Evolutionary conservation across 2,797 vertebrate genomes (phyloP).

Genomic region (Notoglanidium macrostoma): DNA sequence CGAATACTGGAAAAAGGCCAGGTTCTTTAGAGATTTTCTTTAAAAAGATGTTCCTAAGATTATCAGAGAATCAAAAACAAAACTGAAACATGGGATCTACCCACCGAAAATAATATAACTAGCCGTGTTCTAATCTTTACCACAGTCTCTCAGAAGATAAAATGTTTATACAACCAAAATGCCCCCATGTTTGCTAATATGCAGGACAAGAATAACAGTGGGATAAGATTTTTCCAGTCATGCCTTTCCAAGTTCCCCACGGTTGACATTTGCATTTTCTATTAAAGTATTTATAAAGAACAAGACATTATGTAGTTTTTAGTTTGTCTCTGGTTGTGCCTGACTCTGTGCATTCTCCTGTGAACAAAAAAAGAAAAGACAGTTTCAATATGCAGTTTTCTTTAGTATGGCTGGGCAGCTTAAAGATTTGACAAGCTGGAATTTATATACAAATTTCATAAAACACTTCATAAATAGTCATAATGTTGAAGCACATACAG

Average conservation of each 20-base stretch:
- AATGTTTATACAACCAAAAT: not conserved
- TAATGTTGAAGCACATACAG: not conserved
- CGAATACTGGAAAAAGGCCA: not conserved
- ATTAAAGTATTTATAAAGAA: not conserved
- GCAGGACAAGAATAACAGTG: not conserved
- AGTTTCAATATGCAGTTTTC: not conserved
- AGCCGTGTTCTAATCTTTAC: too few species aligned
- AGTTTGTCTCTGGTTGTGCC: not conserved
- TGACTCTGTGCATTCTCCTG: not conserved
- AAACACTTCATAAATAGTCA: not conserved
- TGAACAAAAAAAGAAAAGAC: not conserved
- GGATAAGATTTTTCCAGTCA: too few species aligned
- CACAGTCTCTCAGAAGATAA: not conserved
- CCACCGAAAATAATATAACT: not conserved
- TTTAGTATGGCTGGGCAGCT: not conserved
- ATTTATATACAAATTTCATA: not conserved
- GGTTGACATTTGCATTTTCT: not conserved
- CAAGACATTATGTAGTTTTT: not conserved
- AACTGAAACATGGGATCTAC: not conserved
- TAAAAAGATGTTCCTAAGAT: not conserved
- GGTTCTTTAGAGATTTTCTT: not conserved
- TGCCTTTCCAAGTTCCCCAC: not conserved
- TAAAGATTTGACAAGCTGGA: not conserved
- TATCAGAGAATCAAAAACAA: not conserved
- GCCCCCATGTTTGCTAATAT: not conserved